Evolutionary conservation across 2,113 vertebrate species (phyloP), one percentile per base, ranked within the genome.

Genomic region (Erinaceus europaeus): DNA sequence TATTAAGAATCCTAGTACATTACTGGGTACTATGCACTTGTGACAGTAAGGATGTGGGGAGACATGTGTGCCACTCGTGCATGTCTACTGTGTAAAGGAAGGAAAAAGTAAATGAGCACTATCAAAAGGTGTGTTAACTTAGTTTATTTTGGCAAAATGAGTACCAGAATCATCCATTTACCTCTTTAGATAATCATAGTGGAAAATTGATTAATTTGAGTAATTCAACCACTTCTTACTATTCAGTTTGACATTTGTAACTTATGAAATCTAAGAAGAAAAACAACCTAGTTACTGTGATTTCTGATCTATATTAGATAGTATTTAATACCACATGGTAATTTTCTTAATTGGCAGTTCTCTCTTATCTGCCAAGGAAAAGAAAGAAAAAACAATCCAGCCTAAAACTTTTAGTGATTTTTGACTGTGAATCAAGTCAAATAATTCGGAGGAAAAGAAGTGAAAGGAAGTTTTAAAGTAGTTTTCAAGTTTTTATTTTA

Each of bases 151-250:
- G 38, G 20, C 14, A 46, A 29, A 71, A 74, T 42, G 1, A 0
- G 15, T 6, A 0, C 50, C 73, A 17, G 12, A 29, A 57, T 65
- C 29, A 72, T 12, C 9, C 69, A 17, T 62, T 20, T 75, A 7
- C 9, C 25, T 61, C 53, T 36, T 86, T 79, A 91, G 86, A n/a
- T n/a, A 87, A 91, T 75, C 32, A 53, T 78, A 59, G 52, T 55
- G 59, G 18, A 32, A 72, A 53, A 40, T 79, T 25, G 2, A 25
- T 38, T 90, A 74, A 53, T 46, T n/a, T 57, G 48, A 82, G 5
- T 3, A 17, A 61, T 59, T 34, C 65, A 25, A 11, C 52, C 40
- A 38, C 3, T 52, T 68, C 61, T 74, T 42, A n/a, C 4, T 80
- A 48, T 80, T 65, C 5, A 32, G 71, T 21, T 69, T 44, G 40